A percentile compares a stretch with the other conserved stretches of the same genome.
phyloP scores from a whole-genome alignment of 2,888 invertebrate genomes.

The Dasysyrphus tricinctus region DNA sequence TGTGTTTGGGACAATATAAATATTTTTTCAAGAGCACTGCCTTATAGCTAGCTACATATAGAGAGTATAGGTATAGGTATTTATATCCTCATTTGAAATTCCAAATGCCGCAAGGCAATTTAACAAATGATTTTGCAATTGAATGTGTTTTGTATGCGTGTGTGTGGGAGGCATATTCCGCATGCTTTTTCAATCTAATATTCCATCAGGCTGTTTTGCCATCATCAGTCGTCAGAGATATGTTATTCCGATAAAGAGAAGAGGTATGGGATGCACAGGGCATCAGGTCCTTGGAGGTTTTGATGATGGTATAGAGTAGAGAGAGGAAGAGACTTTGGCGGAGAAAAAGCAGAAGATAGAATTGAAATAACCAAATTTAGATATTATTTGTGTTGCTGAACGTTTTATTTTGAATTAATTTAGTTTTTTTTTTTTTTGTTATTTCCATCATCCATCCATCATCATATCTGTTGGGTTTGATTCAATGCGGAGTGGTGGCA shows the following conservation, averaged over 20 bases:
- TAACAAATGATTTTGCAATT: constrained; percentile 52
- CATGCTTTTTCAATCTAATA: constrained; percentile 25
- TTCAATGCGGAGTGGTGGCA: not conserved
- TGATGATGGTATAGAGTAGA: too few relatives aligned
- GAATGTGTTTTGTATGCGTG: constrained; percentile 1
- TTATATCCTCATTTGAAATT: constrained; percentile 39
- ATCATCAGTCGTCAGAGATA: constrained; percentile 47
- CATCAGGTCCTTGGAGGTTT: not conserved
- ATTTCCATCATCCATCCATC: not conserved
- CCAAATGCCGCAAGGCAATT: constrained; percentile 43
- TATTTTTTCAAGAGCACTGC: constrained; percentile 17
- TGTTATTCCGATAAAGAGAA: constrained; percentile 36
- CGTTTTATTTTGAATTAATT: constrained; percentile 73
- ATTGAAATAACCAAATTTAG: constrained; percentile 60
- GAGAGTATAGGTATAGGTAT: not conserved
- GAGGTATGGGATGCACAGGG: not conserved
- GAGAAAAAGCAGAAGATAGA: constrained; percentile 14
- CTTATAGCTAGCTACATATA: not conserved
- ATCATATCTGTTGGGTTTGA: not conserved
- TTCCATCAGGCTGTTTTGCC: constrained; percentile 25
- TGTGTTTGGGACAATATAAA: constrained; percentile 20
- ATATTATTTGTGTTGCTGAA: constrained; percentile 63
- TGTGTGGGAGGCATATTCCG: constrained; percentile 2
- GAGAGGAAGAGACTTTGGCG: not conserved
- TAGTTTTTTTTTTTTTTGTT: constrained; percentile 39